Base-by-base conservation (phyloP, 2,888 invertebrate genomes). In the Nudaria mundana region DNA sequence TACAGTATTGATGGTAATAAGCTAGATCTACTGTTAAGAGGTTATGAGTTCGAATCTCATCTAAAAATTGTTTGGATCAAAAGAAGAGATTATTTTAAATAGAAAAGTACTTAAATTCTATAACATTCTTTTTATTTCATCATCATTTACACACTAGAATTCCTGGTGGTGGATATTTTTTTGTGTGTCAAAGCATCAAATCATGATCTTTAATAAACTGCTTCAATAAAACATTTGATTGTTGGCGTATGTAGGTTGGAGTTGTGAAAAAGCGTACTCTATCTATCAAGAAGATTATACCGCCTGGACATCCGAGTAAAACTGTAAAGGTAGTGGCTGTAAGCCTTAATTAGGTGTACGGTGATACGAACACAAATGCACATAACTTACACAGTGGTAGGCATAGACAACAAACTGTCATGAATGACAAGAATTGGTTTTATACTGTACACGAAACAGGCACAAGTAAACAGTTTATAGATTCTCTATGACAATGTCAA, bases 251-350 rank as follows among this genome's bases (percentile, higher is more conserved):
- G 57, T 84, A 85, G 86, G 76, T 84, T 61, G 86, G 84, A 56
- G 71, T 79, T 63, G 81, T 78, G 74, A 87, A 86, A 77, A 76
- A 80, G 65, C 81, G 88, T 48, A 84, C 87, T 52, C 80, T 88
- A 62, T 86, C 87, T 69, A 87, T 88, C 71, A 87, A 87, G 87
- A 88, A 86, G 85, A 84, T 86, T 46, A 84, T 85, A 31, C 85
- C 86, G 13, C 87, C 87, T 40, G 81, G 80, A 47, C 80, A 72
- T 60, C 75, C 71, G 67, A 65, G 56, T 76, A 82, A 74, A 71
- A 29, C 68, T 34, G 66, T 68, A 37, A 78, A 85, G 85, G 86
- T 86, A 83, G 79, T 64, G 61, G 57, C 50, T 31, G 55, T 56
- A 57, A 56, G 50, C 42, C 51, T 49, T 52, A 48, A 33, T 37